Percentiles rank a stretch among this genome's conserved stretches.
These are phyloP conservation scores for Gari tellinella DNA, from an alignment of 2,888 invertebrate genomes.

Conservation along the genomic window DNA sequence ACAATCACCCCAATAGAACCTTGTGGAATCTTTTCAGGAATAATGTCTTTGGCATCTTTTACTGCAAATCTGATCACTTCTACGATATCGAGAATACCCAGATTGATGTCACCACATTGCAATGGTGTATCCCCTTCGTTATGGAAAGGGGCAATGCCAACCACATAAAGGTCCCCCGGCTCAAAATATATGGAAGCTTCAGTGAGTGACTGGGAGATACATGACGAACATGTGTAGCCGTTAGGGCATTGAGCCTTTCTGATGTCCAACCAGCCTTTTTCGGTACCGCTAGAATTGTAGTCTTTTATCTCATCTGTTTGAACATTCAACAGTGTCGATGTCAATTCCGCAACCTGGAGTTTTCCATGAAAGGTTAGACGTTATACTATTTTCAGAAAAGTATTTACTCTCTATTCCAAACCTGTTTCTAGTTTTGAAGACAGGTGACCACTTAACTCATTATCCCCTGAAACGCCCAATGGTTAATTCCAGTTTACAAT, in stretches of 20 bases:
- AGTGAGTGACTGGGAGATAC: conserved; percentile 15
- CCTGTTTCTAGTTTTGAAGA: no score
- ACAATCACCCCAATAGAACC: conserved; percentile 57
- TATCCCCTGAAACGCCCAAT: no score
- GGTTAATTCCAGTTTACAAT: no score
- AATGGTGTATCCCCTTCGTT: conserved; percentile 44
- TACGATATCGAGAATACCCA: conserved; percentile 51
- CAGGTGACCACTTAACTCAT: no score
- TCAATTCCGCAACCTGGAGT: conserved; percentile 7
- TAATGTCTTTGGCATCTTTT: conserved; percentile 22
- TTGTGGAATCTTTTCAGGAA: conserved; percentile 16
- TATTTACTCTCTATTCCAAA: no score
- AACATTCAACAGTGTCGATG: no score
- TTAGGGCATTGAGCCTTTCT: conserved; percentile 50
- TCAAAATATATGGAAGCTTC: conserved; percentile 27
- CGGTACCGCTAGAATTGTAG: no score
- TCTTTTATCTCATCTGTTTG: no score
- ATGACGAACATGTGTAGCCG: conserved; percentile 25
- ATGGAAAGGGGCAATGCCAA: conserved; percentile 60
- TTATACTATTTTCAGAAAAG: no score
- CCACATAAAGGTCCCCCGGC: conserved; percentile 63
- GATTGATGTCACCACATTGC: conserved; percentile 53
- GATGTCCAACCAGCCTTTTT: no score
- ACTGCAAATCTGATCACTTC: conserved; percentile 59
- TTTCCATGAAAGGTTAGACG: no score